Percentiles rank a stretch among this genome's conserved stretches.
Conservation (phyloP, 2,113 vertebrate species). For the Nerophis lumbriciformis region DNA sequence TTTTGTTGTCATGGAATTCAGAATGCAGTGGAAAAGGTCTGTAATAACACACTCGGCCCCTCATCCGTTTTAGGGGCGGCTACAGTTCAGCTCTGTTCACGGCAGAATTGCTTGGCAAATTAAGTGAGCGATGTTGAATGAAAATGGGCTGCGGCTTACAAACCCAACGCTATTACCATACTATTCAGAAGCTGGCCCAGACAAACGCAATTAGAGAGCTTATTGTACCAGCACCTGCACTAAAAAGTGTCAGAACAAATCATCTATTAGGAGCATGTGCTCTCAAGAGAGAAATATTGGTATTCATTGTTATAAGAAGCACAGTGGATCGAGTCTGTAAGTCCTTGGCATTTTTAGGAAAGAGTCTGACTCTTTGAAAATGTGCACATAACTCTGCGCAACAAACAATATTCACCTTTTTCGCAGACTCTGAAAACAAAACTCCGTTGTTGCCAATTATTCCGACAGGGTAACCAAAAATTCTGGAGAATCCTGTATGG, state of each 20-base stretch:
- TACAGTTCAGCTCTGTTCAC: constrained; percentile 40
- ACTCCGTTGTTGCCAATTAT: constrained; percentile 98
- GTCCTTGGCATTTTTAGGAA: constrained; percentile 29
- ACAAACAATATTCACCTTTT: constrained; percentile 76
- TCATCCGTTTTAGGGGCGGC: constrained; percentile 21
- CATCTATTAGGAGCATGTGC: constrained; percentile 20
- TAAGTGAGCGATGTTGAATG: constrained; percentile 40
- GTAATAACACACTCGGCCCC: constrained; percentile 42
- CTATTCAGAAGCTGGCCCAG: constrained; percentile 23
- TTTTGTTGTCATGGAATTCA: constrained; percentile 37
- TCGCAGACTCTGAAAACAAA: constrained; percentile 95
- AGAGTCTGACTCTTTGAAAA: constrained; percentile 1
- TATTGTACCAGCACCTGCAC: constrained; percentile 19
- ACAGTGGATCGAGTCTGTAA: constrained; percentile 18
- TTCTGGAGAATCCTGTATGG: constrained; percentile 86
- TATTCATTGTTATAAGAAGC: constrained; percentile 15
- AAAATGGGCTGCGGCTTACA: constrained; percentile 37
- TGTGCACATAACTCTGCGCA: not conserved
- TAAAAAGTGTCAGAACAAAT: constrained; percentile 31
- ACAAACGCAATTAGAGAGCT: constrained; percentile 34
- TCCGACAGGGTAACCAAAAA: constrained; percentile 94
- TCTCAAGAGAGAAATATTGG: constrained; percentile 21
- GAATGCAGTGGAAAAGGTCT: constrained; percentile 35
- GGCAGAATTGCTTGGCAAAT: constrained; percentile 38
- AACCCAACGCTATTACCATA: constrained; percentile 37